A percentile compares a stretch with the other conserved stretches of the same genome.
Conservation (phyloP, 35 echinoderm and acorn worm genomes). For the Anneissia japonica region DNA sequence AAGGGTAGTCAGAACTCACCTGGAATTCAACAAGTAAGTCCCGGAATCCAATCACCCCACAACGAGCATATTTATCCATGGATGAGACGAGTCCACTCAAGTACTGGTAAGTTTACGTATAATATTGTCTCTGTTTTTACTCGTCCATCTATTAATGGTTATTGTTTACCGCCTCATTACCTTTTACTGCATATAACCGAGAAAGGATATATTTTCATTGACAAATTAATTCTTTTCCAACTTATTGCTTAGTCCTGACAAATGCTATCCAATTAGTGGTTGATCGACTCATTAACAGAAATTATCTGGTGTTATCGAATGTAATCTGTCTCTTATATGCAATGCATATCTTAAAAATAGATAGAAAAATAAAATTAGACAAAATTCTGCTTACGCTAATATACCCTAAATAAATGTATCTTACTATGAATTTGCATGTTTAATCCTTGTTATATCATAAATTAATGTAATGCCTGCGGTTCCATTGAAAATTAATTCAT, state of each 20-base stretch:
- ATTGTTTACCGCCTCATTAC: not conserved
- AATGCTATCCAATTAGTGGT: not conserved
- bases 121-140: not conserved
- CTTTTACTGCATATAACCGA: not conserved
- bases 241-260: not conserved
- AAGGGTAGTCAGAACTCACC: not conserved
- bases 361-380: no score
- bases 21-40: not conserved
- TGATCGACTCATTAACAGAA: not conserved
- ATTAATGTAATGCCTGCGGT: no score
- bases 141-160: not conserved
- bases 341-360: no score
- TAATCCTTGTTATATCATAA: no score
- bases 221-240: not conserved
- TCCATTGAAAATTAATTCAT: no score
- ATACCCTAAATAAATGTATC: no score
- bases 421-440: no score
- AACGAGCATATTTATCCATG: slow-evolving; percentile 5
- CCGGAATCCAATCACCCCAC: not conserved
- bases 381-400: no score
- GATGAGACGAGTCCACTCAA: slow-evolving; percentile 14
- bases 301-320: not conserved
- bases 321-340: no score
- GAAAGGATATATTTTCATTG: not conserved
- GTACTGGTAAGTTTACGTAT: not conserved